Conservation (phyloP, 2,113 vertebrate genomes). For the Carettochelys insculpta region DNA sequence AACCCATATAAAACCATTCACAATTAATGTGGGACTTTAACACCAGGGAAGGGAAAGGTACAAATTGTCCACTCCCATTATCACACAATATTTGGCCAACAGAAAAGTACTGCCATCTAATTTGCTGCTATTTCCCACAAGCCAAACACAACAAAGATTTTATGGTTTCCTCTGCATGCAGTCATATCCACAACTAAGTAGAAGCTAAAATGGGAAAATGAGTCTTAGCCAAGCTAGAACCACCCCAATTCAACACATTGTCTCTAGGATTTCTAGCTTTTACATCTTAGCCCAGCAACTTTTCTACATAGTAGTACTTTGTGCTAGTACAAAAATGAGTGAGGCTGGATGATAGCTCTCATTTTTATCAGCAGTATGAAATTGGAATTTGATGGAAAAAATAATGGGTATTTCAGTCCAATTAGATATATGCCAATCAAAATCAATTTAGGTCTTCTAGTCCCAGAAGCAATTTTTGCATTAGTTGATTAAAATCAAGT, state of each 20-base stretch:
- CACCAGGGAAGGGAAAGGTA: not conserved
- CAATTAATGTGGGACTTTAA: not conserved
- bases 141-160: not conserved
- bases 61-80: rapidly evolving
- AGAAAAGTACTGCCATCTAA: not conserved
- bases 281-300: not conserved
- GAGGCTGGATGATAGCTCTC: not conserved
- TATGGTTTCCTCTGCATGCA: rapidly evolving
- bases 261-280: not conserved
- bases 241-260: not conserved
- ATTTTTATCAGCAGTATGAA: not conserved
- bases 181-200: not conserved
- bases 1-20: not conserved
- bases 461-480: slow-evolving; percentile 51
- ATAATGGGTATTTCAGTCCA: slow-evolving; percentile 18
- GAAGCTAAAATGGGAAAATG: not conserved
- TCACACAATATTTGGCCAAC: not conserved
- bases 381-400: not conserved
- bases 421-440: not conserved
- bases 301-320: not conserved
- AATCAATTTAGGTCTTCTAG: slow-evolving; percentile 43
- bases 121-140: not conserved
- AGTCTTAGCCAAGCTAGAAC: not conserved
- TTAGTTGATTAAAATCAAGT: slow-evolving; percentile 51
- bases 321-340: not conserved